Conservation (phyloP, 2,888 invertebrate species). For the Phaonia tiefii region DNA sequence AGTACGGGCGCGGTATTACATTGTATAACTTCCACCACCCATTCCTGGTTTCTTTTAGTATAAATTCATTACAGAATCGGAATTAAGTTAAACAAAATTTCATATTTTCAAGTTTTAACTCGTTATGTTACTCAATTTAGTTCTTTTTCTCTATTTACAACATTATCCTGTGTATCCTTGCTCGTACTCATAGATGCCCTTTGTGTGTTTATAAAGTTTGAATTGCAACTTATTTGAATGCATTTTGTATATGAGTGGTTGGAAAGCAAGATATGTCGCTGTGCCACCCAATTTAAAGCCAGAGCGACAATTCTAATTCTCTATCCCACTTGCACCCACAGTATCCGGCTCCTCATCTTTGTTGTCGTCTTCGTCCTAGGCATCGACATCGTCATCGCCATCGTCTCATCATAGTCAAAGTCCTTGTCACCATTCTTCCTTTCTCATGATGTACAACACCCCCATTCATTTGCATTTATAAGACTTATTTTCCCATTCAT, state of each 20-base stretch:
- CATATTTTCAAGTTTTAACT: background rate
- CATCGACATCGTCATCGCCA: background rate
- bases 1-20: too few relatives aligned
- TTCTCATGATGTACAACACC: background rate
- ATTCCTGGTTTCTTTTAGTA: background rate
- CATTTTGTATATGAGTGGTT: background rate
- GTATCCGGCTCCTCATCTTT: background rate
- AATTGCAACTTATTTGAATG: slow-evolving; percentile 23
- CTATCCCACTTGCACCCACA: background rate
- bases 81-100: slow-evolving; percentile 6
- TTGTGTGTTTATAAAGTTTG: slow-evolving; percentile 14
- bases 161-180: background rate
- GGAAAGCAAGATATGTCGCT: too few relatives aligned
- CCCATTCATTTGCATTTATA: background rate
- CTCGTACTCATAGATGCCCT: slow-evolving; percentile 16
- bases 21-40: background rate
- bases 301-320: too few relatives aligned
- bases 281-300: background rate
- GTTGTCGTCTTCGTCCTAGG: background rate
- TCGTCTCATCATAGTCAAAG: too few relatives aligned
- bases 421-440: background rate
- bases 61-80: slow-evolving; percentile 22
- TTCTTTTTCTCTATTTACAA: background rate
- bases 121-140: background rate
- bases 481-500: slow-evolving; percentile 7